Percentiles rank a stretch among this genome's conserved stretches.
Conservation (phyloP, 2,888 invertebrate genomes). For the Sipha maydis region DNA sequence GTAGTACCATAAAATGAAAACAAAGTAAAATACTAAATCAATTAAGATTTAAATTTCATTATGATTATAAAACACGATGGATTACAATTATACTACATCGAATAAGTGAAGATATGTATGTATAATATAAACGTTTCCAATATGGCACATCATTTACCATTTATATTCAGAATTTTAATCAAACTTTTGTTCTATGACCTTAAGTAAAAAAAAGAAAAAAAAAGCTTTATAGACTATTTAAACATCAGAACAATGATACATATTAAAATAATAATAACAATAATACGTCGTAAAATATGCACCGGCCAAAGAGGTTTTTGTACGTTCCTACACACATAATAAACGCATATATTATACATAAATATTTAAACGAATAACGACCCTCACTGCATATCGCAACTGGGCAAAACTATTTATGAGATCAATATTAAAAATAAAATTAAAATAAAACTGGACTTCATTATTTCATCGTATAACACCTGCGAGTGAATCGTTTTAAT, state of each 20-base stretch:
- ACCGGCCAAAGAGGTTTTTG: not conserved
- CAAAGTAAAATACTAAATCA: not conserved
- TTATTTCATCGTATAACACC: not conserved
- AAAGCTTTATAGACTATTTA: too few species aligned
- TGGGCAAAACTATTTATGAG: conserved; percentile 34
- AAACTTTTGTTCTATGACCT: not conserved
- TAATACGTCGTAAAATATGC: conserved; percentile 39
- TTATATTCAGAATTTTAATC: not conserved
- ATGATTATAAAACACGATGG: not conserved
- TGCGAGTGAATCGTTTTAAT: not conserved
- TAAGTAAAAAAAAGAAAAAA: conserved; percentile 22
- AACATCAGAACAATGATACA: not conserved
- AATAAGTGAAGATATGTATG: not conserved
- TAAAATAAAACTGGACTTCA: conserved; percentile 7
- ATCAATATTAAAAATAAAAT: not conserved
- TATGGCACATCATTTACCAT: not conserved
- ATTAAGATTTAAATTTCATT: not conserved
- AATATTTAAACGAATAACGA: conserved; percentile 12
- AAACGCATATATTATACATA: not conserved
- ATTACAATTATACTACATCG: not conserved
- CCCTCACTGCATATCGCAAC: conserved; percentile 11
- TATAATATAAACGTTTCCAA: not conserved
- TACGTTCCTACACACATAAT: not conserved
- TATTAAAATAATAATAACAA: conserved; percentile 19
- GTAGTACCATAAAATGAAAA: too few species aligned